A percentile compares a stretch with the other conserved stretches of the same genome.
Conservation (phyloP, 2,888 invertebrate species). For the Panopea generosa region DNA sequence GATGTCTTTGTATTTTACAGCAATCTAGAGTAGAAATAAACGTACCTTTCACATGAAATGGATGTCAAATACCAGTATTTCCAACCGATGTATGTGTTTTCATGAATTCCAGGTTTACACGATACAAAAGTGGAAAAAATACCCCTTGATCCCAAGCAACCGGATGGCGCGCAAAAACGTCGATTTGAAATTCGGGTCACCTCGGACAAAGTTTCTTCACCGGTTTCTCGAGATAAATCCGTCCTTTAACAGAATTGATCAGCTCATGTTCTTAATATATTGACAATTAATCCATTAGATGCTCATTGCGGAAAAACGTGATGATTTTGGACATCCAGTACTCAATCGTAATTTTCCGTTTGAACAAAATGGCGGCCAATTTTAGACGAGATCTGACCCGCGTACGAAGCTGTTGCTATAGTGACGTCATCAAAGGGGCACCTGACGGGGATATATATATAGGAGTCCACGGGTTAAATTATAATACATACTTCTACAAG, state of each 20-base stretch:
- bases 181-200: slow-evolving; percentile 55
- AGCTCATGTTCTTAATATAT: neutral
- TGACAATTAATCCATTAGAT: neutral
- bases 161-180: slow-evolving; percentile 64
- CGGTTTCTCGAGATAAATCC: slow-evolving; percentile 26
- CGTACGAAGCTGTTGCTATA: slow-evolving; percentile 60
- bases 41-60: slow-evolving; percentile 1
- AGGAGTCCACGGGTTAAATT: too few species aligned
- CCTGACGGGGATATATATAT: slow-evolving; percentile 18
- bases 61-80: neutral
- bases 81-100: neutral
- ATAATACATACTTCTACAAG: too few species aligned
- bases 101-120: neutral
- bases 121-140: slow-evolving; percentile 9
- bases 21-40: neutral
- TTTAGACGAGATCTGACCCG: slow-evolving; percentile 60
- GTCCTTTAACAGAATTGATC: neutral
- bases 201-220: slow-evolving; percentile 7
- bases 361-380: slow-evolving; percentile 46
- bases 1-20: neutral
- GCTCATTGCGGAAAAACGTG: neutral
- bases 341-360: slow-evolving; percentile 34
- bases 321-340: neutral
- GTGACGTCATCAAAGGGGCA: slow-evolving; percentile 63
- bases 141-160: slow-evolving; percentile 46